Base-by-base conservation (phyloP, 2,888 invertebrate species). In the Epistrophe eligans region DNA sequence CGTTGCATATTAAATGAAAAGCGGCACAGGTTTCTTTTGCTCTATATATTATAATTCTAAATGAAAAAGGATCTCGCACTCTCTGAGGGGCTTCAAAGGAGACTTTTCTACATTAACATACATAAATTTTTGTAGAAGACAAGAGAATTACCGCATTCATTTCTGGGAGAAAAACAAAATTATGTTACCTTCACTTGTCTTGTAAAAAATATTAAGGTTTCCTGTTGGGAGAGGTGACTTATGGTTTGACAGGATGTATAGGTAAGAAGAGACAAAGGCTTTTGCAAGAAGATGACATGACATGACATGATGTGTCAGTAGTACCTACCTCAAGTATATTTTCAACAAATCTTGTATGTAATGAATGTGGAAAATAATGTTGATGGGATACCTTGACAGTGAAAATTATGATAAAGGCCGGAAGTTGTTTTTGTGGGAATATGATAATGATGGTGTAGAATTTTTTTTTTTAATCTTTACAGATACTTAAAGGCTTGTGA, bases 1-100 rank as follows among this genome's bases (percentile, higher is more conserved):
- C 79, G 35, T 24, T 74, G 74, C 70, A 79, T 79, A 74, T 62
- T 57, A 55, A 19, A 80, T 80, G 35, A 60, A n/a, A 43, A 64
- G 52, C 50, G 57, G 57, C 11, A 71, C 9, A 64, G 38, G 58
- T 8, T 8, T 64, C 45, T 58, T 19, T 32, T 52, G 15, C 28
- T 43, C 19, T 45, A 45, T 45, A 4, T 5, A 35, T 8, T 52
- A 24, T n/a, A n/a, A n/a, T 6, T 24, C 52, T 19, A 28, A 52
- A 52, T 28, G 52, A 52, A 24, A 60, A 71, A 57, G 48, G 40
- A 11, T 45, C 24, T 24, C 24, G 2, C 24, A 2, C 35, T 55
- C 52, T 57, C 57, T 28, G 9, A 45, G 45, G n/a, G 13, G 28
- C 35, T 40, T 19, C 15, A 24, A 38, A 38, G 6, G 24, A 24